Evolutionary conservation across 2,888 invertebrate genomes (phyloP), one percentile per base, ranked within the genome.

Genomic region (Trypoxylon attenuatum): DNA sequence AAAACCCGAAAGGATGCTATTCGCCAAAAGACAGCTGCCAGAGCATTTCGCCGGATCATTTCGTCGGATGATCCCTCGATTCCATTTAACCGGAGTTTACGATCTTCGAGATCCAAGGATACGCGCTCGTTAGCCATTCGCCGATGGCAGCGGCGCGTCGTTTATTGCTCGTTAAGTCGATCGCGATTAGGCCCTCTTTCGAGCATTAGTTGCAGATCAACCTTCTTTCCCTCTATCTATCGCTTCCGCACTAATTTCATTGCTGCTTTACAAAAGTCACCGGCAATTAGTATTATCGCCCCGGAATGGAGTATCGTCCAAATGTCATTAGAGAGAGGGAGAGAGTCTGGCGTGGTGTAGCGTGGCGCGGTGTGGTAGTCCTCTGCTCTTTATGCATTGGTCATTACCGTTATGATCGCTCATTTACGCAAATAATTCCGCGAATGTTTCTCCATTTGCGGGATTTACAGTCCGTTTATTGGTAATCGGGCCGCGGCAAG

Each of bases 141-240:
- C 33, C 33, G 33, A 6, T 13, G 8, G 71, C n/a, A n/a, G n/a
- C n/a, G n/a, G n/a, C n/a, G n/a, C n/a, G n/a, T n/a, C n/a, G 67
- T 78, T 77, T 77, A 78, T 78, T 69, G 78, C 69, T 70, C 75
- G 75, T 78, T 73, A 77, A 75, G 68, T 63, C 58, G 57, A 56
- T 67, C 64, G 62, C 61, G 67, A 71, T 71, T 69, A 73, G 66
- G 27, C 62, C 10, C 19, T 58, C 29, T 6, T 53, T 38, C 42
- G 51, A 3, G 33, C 33, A 15, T 10, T 33, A 33, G 13, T 33
- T 33, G n/a, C n/a, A n/a, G n/a, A n/a, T n/a, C n/a, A n/a, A n/a
- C n/a, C n/a, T n/a, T n/a, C n/a, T n/a, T n/a, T n/a, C n/a, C n/a
- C n/a, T n/a, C n/a, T n/a, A n/a, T n/a, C n/a, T n/a, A n/a, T n/a